Conservation (phyloP, 1,140 invertebrate species). For the Musca domestica region DNA sequence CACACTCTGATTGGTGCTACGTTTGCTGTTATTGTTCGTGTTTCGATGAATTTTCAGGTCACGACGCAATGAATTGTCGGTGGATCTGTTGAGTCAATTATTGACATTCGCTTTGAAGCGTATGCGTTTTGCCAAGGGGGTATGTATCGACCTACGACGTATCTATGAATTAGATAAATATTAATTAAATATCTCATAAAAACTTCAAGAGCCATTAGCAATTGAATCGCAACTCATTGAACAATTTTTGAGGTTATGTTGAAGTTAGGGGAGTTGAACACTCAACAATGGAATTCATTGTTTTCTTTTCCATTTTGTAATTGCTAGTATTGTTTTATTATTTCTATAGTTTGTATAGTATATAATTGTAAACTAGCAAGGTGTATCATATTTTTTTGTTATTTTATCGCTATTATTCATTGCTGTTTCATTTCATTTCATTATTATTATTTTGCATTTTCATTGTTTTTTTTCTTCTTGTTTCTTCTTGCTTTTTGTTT, state of each 20-base stretch:
- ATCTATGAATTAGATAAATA: neutral
- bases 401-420: no score
- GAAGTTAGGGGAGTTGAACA: neutral
- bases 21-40: neutral
- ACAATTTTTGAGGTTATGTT: neutral
- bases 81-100: conserved; percentile 46
- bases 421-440: no score
- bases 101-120: conserved; percentile 45
- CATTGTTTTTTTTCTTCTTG: no score
- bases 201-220: neutral
- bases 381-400: no score
- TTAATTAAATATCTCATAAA: neutral
- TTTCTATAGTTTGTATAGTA: no score
- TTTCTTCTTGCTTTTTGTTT: no score
- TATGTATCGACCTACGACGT: conserved; percentile 34
- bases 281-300: no score
- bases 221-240: neutral
- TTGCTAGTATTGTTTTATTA: no score
- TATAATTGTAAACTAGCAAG: no score
- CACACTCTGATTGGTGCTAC: no score
- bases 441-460: no score
- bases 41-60: conserved; percentile 26
- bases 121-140: conserved; percentile 46
- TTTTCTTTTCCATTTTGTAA: no score
- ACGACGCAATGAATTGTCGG: conserved; percentile 41